A percentile compares a stretch with the other conserved stretches of the same genome.
phyloP scores from a whole-genome alignment of 1,140 invertebrate genomes.

The Nephotettix cincticeps region DNA sequence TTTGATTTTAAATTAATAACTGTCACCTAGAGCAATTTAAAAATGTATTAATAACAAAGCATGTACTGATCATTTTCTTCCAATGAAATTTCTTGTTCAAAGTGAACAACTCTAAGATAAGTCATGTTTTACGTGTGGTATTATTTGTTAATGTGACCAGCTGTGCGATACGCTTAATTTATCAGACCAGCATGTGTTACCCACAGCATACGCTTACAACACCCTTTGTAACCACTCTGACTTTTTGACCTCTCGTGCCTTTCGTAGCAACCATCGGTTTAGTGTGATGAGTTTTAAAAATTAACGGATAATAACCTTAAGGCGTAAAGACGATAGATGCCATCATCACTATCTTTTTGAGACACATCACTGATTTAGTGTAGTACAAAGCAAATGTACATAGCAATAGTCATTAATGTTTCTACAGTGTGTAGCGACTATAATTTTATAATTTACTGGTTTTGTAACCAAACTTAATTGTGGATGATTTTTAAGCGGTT shows the following conservation, averaged over 20 bases:
- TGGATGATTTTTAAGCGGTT: conserved; percentile 7
- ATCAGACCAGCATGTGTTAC: too few species aligned
- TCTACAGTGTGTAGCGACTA: neutral
- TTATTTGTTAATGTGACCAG: too few species aligned
- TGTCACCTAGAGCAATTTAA: too few species aligned
- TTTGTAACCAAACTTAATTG: conserved; percentile 4
- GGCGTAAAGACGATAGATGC: neutral
- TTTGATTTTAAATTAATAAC: too few species aligned
- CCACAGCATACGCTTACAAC: too few species aligned
- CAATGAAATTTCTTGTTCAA: too few species aligned
- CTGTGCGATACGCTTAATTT: too few species aligned
- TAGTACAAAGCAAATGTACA: neutral
- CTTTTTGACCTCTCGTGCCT: neutral
- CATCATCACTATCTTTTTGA: neutral
- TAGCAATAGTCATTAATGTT: conserved; percentile 10
- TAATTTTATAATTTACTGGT: too few species aligned
- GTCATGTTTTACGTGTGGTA: too few species aligned
- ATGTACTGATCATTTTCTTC: too few species aligned
- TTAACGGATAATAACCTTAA: neutral
- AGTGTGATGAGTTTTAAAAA: conserved; percentile 1
- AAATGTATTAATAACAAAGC: too few species aligned
- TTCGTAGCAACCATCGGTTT: neutral
- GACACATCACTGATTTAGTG: conserved; percentile 3
- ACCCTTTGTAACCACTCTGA: neutral
- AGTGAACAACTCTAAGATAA: too few species aligned